phyloP scores from a whole-genome alignment of 2,797 vertebrate species.

The Salmo trutta region DNA sequence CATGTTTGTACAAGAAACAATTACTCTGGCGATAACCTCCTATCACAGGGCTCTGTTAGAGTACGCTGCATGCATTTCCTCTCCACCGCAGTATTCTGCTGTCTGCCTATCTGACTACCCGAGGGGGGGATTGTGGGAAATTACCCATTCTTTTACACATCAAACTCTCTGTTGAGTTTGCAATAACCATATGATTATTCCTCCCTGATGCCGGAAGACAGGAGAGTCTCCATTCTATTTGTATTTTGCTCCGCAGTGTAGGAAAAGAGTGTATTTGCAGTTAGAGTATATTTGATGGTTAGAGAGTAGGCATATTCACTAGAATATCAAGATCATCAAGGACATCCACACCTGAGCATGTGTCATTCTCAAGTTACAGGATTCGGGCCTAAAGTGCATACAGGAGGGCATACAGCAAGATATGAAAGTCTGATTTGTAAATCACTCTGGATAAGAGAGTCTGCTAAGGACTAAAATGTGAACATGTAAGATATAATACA shows the following conservation, averaged over 20 bases:
- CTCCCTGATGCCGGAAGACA: constrained; percentile 46
- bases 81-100: constrained; percentile 40
- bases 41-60: constrained; percentile 59
- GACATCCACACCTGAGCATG: not conserved
- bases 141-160: constrained; percentile 75
- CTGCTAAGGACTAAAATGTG: not conserved
- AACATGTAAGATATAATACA: not conserved
- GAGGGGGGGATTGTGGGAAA: constrained; percentile 69
- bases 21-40: constrained; percentile 72
- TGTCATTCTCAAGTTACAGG: not conserved
- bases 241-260: not conserved
- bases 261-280: not conserved
- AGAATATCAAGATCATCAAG: not conserved
- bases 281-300: not conserved
- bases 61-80: not conserved
- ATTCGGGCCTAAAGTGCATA: not conserved
- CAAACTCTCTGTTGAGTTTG: constrained; percentile 60
- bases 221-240: not conserved
- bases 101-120: constrained; percentile 44
- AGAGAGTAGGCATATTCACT: too few species aligned
- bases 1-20: constrained; percentile 76
- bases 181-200: constrained; percentile 64
- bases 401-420: not conserved
- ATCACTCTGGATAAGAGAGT: not conserved
- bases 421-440: not conserved